Conservation (phyloP, 1,140 invertebrate species). For the Meloidogyne floridensis region DNA sequence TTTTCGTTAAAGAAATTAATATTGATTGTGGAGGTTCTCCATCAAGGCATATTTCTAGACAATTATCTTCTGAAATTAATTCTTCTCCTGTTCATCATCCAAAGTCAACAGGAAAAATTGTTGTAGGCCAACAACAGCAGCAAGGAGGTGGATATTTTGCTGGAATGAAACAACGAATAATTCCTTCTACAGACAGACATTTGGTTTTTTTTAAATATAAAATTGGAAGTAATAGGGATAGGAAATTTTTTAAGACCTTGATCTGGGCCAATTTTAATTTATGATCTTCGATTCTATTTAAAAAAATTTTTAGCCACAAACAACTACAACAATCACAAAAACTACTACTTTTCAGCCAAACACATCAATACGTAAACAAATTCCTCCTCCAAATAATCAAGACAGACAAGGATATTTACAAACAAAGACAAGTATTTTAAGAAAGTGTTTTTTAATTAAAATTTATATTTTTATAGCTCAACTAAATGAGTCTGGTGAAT, state of each 20-base stretch:
- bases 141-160: neutral
- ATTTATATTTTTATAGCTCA: neutral
- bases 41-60: slow-evolving; percentile 18
- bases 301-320: slow-evolving; percentile 24
- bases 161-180: slow-evolving; percentile 16
- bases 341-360: slow-evolving; percentile 19
- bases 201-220: neutral
- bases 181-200: slow-evolving; percentile 22
- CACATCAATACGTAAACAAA: slow-evolving; percentile 14
- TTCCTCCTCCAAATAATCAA: slow-evolving; percentile 1
- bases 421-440: slow-evolving; percentile 24
- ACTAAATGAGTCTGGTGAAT: slow-evolving; percentile 61
- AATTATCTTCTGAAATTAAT: slow-evolving; percentile 30
- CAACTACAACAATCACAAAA: neutral
- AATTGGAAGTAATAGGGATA: too few species aligned
- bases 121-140: slow-evolving; percentile 12
- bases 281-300: too few species aligned
- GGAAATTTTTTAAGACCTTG: too few species aligned
- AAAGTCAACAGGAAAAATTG: neutral
- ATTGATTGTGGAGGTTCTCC: slow-evolving; percentile 4
- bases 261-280: neutral
- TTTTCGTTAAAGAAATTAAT: slow-evolving; percentile 43
- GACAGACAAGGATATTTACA: neutral
- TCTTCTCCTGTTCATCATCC: slow-evolving; percentile 1
- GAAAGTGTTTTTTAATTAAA: neutral